A percentile compares a stretch with the other conserved stretches of the same genome.
Evolutionary conservation across 1,140 invertebrate genomes (phyloP).

Genomic region (Procambarus virginalis): DNA sequence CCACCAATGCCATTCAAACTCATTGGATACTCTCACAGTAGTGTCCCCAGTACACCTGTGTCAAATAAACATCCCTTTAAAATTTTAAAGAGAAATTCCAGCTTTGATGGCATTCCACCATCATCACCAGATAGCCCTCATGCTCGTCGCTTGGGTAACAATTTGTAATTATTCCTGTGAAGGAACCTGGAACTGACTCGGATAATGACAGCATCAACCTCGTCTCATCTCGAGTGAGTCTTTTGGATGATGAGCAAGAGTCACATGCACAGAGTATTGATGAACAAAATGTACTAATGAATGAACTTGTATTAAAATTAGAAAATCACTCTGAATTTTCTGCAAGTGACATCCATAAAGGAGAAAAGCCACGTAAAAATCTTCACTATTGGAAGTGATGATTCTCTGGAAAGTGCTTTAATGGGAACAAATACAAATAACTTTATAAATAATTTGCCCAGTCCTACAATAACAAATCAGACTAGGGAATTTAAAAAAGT

Average conservation of each 20-base stretch:
- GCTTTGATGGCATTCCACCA: conserved; percentile 69
- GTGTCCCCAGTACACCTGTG: conserved; percentile 59
- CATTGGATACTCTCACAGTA: neutral
- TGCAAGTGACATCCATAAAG: neutral
- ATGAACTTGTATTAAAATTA: conserved; percentile 1
- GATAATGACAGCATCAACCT: neutral
- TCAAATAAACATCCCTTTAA: conserved; percentile 44
- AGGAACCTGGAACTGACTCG: conserved; percentile 23
- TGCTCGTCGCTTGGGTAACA: conserved; percentile 51
- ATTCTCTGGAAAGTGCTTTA: neutral
- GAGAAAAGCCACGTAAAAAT: neutral
- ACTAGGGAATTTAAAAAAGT: conserved; percentile 9
- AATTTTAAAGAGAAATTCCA: conserved; percentile 54
- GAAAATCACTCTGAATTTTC: neutral
- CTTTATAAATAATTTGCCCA: neutral
- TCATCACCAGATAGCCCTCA: conserved; percentile 60
- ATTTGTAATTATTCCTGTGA: conserved; percentile 68
- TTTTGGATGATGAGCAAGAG: neutral
- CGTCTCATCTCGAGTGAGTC: neutral
- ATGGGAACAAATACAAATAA: neutral
- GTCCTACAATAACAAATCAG: conserved; percentile 1
- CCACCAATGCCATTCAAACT: neutral
- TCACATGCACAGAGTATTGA: neutral
- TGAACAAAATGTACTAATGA: conserved; percentile 2
- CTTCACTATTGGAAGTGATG: conserved; percentile 29